phyloP scores from a whole-genome alignment of 2,113 vertebrate species.

The Grus americana region DNA sequence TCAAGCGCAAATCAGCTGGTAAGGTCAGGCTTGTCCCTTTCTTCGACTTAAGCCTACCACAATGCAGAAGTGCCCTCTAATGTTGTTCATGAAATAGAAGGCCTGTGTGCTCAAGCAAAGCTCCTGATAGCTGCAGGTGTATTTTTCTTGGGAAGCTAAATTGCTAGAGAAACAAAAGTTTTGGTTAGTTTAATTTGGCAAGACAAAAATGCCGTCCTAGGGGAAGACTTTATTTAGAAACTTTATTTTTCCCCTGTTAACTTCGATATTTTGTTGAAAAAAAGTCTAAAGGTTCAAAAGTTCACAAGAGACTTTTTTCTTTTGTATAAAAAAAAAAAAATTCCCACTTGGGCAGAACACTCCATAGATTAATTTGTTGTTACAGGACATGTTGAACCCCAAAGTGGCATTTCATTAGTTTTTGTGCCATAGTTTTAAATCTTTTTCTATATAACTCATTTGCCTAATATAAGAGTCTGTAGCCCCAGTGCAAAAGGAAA shows the following conservation, averaged over 20 bases:
- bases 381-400: not conserved
- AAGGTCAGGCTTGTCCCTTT: slow-evolving; percentile 23
- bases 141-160: slow-evolving; percentile 81
- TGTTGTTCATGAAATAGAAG: slow-evolving; percentile 21
- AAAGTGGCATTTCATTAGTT: not conserved
- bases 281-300: slow-evolving; percentile 67
- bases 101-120: slow-evolving; percentile 37
- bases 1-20: not conserved
- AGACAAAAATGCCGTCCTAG: slow-evolving; percentile 71
- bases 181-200: slow-evolving; percentile 78
- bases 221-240: slow-evolving; percentile 81
- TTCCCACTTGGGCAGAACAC: not conserved
- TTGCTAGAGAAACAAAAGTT: slow-evolving; percentile 80
- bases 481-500: not conserved
- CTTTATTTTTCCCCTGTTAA: slow-evolving; percentile 74
- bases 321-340: not conserved
- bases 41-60: not conserved
- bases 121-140: slow-evolving; percentile 75
- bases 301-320: slow-evolving; percentile 33
- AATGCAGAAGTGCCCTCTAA: slow-evolving; percentile 60
- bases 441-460: not conserved
- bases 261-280: slow-evolving; percentile 63
- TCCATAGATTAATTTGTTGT: not conserved
- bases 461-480: not conserved
- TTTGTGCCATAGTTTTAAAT: not conserved